Base-by-base conservation (phyloP, 2,888 invertebrate genomes). In the Steinernema carpocapsae region DNA sequence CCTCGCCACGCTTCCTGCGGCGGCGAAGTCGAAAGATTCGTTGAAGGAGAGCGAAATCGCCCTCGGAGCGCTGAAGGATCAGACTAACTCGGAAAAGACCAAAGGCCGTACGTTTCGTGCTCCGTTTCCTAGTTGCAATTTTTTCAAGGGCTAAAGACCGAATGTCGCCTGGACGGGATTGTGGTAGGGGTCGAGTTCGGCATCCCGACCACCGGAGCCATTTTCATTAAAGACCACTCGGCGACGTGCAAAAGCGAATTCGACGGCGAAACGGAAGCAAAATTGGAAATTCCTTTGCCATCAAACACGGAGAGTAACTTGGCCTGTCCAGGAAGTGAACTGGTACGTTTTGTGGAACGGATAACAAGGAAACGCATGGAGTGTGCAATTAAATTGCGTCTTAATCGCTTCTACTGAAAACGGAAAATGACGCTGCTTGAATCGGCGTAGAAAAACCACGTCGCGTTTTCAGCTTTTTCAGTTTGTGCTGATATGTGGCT, bases 161-260 rank as follows among this genome's bases (percentile, higher is more conserved):
- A 85, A 72, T 87, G 87, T 59, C 76, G 83, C 22, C 78, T 82
- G 75, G 83, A 84, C n/a, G 86, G 85, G 10, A 82, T 86, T 46
- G 74, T 78, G 0, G 80, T 87, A 4, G 73, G 75, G 0, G 82
- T 84, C 4, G 74, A 75, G 14, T 87, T 87, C 74, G 75, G 78
- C 3, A 73, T 73, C 6, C 72, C 81, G 10, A 82, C 85, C 12
- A 77, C 82, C 43, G 87, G 87, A n/a, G 82, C 84, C 1, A 74
- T 87, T n/a, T 87, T 83, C 76, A 80, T 87, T 7, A 82, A 82
- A 74, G 82, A 84, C 56, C 77, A 78, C 32, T 80, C 77, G 46
- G 37, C 76, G 7, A 73, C 76, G 22, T 81, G 82, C 71, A 70
- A 70, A n/a, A 70, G 71, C 17, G 70, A 75, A n/a, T 81, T 81